Evolutionary conservation across 2,113 vertebrate genomes (phyloP).

Genomic region (Spea bombifrons): DNA sequence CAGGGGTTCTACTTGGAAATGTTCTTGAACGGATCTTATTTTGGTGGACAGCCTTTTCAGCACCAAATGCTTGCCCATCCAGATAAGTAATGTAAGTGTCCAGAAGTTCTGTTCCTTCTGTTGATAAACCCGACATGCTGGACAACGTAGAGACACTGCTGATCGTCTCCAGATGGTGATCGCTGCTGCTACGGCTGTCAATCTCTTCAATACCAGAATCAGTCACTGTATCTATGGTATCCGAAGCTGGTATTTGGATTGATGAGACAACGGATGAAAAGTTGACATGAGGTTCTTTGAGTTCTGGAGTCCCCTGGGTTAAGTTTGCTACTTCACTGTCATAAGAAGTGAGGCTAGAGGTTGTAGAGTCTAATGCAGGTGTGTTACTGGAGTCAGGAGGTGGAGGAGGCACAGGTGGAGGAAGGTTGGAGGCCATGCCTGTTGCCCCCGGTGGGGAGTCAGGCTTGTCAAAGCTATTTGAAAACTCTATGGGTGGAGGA

Average conservation of each 20-base stretch:
- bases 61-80: constrained; percentile 84
- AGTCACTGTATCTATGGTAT: constrained; percentile 79
- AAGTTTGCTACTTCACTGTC: constrained; percentile 89
- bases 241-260: constrained; percentile 71
- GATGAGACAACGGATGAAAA: constrained; percentile 63
- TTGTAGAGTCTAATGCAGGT: constrained; percentile 80
- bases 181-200: constrained; percentile 89
- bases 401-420: constrained; percentile 47
- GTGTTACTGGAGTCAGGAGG: constrained; percentile 68
- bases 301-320: constrained; percentile 72
- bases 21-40: constrained; percentile 61
- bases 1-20: constrained; percentile 50
- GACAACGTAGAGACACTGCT: constrained; percentile 76
- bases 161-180: constrained; percentile 83
- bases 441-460: constrained; percentile 54
- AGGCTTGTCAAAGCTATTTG: constrained; percentile 86
- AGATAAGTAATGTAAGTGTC: constrained; percentile 91
- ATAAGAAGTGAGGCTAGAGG: constrained; percentile 86
- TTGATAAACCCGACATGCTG: constrained; percentile 63
- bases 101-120: constrained; percentile 74
- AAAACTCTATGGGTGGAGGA: constrained; percentile 85
- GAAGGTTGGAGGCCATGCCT: constrained; percentile 49
- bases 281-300: constrained; percentile 66
- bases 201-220: constrained; percentile 91
- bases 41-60: constrained; percentile 66